phyloP scores from a whole-genome alignment of 1,140 invertebrate species.

The Helicoverpa armigera region DNA sequence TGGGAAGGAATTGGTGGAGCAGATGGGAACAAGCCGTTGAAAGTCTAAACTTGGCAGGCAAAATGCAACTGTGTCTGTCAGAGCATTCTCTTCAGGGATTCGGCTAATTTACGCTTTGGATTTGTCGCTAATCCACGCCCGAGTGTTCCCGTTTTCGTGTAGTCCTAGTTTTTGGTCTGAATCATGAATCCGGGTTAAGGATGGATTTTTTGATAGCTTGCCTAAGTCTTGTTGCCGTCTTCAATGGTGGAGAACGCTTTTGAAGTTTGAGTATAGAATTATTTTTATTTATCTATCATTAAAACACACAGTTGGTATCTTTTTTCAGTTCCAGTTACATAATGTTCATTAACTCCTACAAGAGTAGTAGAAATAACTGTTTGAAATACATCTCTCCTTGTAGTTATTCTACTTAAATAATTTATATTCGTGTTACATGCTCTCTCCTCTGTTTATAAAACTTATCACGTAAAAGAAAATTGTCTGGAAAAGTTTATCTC shows the following conservation, averaged over 20 bases:
- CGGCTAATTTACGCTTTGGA: constrained; percentile 46
- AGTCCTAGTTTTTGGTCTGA: not conserved
- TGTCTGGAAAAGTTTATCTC: not conserved
- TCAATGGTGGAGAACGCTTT: not conserved
- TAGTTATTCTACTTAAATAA: too few species aligned
- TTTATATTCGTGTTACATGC: too few species aligned
- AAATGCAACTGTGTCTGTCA: constrained; percentile 47
- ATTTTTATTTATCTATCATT: too few species aligned
- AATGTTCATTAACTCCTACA: too few species aligned
- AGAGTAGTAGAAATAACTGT: too few species aligned
- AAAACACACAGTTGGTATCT: too few species aligned
- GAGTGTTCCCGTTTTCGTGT: not conserved
- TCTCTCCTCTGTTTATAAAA: not conserved
- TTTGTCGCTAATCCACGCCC: constrained; percentile 35
- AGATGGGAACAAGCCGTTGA: too few species aligned
- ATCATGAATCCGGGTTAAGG: not conserved
- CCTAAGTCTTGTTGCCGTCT: constrained; percentile 1
- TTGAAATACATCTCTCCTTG: too few species aligned
- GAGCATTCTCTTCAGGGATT: constrained; percentile 34
- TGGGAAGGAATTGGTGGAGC: too few species aligned
- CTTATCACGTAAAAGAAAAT: constrained; percentile 5
- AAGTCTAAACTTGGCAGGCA: constrained; percentile 42
- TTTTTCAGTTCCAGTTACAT: too few species aligned
- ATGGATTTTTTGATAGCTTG: constrained; percentile 17
- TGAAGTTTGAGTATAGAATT: constrained; percentile 25